A percentile compares a stretch with the other conserved stretches of the same genome.
phyloP scores from a whole-genome alignment of 2,888 invertebrate species.

The Camponotus fellah region DNA sequence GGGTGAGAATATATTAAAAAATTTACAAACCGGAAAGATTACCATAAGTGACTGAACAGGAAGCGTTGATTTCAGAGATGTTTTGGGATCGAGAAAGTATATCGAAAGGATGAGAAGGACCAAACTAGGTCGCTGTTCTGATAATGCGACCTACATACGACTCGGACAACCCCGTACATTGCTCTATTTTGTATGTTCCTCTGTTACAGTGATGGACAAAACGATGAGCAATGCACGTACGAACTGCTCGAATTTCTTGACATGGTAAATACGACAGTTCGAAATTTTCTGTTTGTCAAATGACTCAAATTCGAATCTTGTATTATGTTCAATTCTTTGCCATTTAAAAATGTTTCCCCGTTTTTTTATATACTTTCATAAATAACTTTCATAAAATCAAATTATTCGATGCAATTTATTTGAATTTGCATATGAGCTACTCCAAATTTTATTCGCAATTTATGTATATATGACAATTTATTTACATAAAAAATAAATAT shows the following conservation, averaged over 20 bases:
- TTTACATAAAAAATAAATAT: not conserved
- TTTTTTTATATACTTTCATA: not conserved
- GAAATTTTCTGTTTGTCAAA: not conserved
- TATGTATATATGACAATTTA: not conserved
- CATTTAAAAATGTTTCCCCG: not conserved
- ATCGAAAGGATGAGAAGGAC: conserved; percentile 46
- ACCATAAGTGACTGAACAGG: conserved; percentile 39
- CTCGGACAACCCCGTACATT: conserved; percentile 38
- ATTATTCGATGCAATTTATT: not conserved
- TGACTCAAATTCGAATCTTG: not conserved
- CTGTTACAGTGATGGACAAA: conserved; percentile 62
- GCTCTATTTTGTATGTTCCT: conserved; percentile 37
- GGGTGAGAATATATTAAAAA: conserved; percentile 63
- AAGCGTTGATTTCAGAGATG: conserved; percentile 61
- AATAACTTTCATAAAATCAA: too few species aligned
- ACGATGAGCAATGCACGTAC: not conserved
- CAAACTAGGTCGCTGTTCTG: conserved; percentile 82
- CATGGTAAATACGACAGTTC: not conserved
- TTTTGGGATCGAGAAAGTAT: conserved; percentile 58
- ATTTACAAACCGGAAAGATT: conserved; percentile 50
- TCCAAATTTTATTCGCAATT: not conserved
- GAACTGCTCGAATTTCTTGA: not conserved
- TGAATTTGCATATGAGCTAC: not conserved
- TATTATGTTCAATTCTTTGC: not conserved
- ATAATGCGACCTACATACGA: conserved; percentile 83